Base-by-base conservation (phyloP, 92 coral and sea anemone species). In the Phenganax stokvisi region DNA sequence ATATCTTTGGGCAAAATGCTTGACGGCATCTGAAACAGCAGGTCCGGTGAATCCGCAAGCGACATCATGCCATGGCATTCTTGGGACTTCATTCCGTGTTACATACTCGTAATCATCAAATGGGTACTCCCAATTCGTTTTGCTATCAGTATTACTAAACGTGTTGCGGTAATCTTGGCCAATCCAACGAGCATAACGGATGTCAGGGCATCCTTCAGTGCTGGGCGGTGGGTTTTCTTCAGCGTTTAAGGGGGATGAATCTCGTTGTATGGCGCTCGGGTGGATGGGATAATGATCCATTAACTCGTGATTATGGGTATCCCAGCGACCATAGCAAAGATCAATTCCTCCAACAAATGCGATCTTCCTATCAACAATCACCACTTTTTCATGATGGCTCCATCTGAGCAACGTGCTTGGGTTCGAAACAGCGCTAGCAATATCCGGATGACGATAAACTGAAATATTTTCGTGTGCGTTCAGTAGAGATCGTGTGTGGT, bases 311-410 rank as follows among this genome's bases (percentile, higher is more conserved):
- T 52, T 76, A 47, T 61, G 86, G 29, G 75, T 75, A 75, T 84
- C 86, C 86, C 86, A 84, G 37, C 86, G 86, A 47, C 86, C 86
- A 62, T 59, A 85, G 85, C 85, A 79, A 25, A 85, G 58, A 37
- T 16, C 17, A 28, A 11, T 25, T 30, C 3, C 31, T 2, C 75
- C 52, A 6, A 10, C 20, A 55, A 16, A 60, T 10, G 17, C 10
- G 3, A 60, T 29, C 15, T 28, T 30, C 55, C 57, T 54, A 25
- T 54, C 27, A 51, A 71, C 63, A 75, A 52, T 29, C 63, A 84
- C 87, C 77, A 84, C 16, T 70, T 78, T 84, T 80, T 84, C 87
- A 75, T 84, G 87, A 79, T 84, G 87, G 69, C 87, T 84, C 84
- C 87, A 84, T 13, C 25, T 52, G 10, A 52, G 13, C 17, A 67